Evolutionary conservation across 2,113 vertebrate species (phyloP), one percentile per base, ranked within the genome.

Genomic region (Macquaria australasica): DNA sequence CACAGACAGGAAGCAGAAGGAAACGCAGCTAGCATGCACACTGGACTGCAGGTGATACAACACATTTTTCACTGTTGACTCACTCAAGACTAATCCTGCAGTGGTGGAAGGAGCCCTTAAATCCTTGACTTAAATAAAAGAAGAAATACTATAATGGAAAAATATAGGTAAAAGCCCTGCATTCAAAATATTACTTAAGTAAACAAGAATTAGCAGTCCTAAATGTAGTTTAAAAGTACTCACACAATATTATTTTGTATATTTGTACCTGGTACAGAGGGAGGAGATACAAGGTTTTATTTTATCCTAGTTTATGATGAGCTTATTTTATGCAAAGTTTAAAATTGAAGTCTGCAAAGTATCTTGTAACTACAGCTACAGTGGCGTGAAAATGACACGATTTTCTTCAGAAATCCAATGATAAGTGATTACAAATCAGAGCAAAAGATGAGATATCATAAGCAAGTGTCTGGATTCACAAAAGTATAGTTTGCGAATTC

Each of bases 1-100:
- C 82, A 76, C 67, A 53, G 66, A 62, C 81, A 86, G 90, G 86
- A 89, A 89, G 71, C 64, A 25, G 60, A 70, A 18, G 51, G 58
- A 69, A 58, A 76, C 25, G 72, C 45, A 59, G 31, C 7, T 6
- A 20, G 48, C 50, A 9, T 10, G 23, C 69, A 68, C 53, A 51
- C 23, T n/a, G 50, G 53, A 20, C 56, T 23, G 58, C 75, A 76
- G 66, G 6, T 59, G 79, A 81, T 41, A 21, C 72, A 2, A 66
- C 14, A 55, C 4, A 8, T 59, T 48, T 58, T 21, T 62, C 37
- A 45, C 51, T n/a, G 41, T 21, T 67, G 50, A 73, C 56, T 86
- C 86, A 58, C 20, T 45, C 1, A 1, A 62, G 15, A 53, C 8
- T 39, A 3, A 25, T 16, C 7, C 25, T 12, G 0, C 31, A 28